Base-by-base conservation (phyloP, 2,113 vertebrate genomes). In the Arvicanthis niloticus region DNA sequence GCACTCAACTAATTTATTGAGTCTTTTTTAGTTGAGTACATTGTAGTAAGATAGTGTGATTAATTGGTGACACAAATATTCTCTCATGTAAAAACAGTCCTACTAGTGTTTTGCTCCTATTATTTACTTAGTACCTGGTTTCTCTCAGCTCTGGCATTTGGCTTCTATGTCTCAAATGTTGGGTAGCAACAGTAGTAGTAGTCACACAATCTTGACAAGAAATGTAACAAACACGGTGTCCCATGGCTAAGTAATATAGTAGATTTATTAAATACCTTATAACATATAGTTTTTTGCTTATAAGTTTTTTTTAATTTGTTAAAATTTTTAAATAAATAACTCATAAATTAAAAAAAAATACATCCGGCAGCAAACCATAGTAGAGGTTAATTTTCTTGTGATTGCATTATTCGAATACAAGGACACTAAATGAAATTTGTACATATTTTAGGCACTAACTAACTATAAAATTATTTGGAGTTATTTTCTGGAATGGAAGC, bases 181-280 rank as follows among this genome's bases (percentile, higher is more conserved):
- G n/a, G 31, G 4, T 1, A 29, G 15, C 8, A 53, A 13, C 17
- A 45, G 3, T 34, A n/a, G n/a, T n/a, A n/a, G n/a, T 7, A 48
- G 3, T 2, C 10, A 11, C 21, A 45, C 1, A 26, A 48, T n/a
- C 1, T 17, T 10, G n/a, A 4, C 10, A 34, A 10, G 21, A 75
- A 3, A 68, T 37, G 31, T 9, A 51, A 48, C 5, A 80, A 31
- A 34, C 24, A 56, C 6, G 37, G 6, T 40, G 5, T 70, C 11
- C 4, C 48, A 12, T 34, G 22, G 1, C 37, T 42, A 53, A 53
- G 45, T 9, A 22, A 67, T 37, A 42, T 0, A 31, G 37, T 60
- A 62, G 13, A 16, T 56, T 8, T 16, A 42, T 37, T 37, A 51
- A 87, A 13, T 88, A 4, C 9, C 2, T 31, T 76, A n/a, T 22